Evolutionary conservation across 2,797 vertebrate genomes (phyloP), one percentile per base, ranked within the genome.

Genomic region (Semotilus atromaculatus): DNA sequence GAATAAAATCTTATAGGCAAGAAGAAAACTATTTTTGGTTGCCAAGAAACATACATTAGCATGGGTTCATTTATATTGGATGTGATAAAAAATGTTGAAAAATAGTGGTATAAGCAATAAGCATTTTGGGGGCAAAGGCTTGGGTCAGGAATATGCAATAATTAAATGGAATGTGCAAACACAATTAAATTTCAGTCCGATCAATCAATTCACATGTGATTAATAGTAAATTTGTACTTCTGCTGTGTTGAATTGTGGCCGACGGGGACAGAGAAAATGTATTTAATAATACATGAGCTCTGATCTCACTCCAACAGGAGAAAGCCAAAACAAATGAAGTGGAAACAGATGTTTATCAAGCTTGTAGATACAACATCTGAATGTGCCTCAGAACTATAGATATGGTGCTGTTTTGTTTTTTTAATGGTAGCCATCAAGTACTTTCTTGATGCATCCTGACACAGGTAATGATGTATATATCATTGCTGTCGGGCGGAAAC

Each of bases 371-470:
- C 11, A 45, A 6, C 40, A 9, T 55, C 58, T 16, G 26, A 7
- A 60, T 40, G 36, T 70, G 23, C 23, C 31, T 76, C 13, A 58
- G 7, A 77, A 34, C 29, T 62, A 38, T 62, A 21, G 34, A 43
- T 36, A 67, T 80, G 77, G n/a, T n/a, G n/a, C n/a, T n/a, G n/a
- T n/a, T n/a, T 40, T 43, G 43, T 78, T 79, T 31, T 64, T 31
- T 45, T 7, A 2, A 38, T 13, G 23, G 2, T 10, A 45, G 51
- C 11, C n/a, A n/a, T n/a, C n/a, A n/a, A 80, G 43, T n/a, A 29
- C 66, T 48, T 79, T 79, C 5, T 14, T 79, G 5, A 31, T 78
- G 75, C 38, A 45, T 78, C 16, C 11, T 78, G 58, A 43, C 38
- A 78, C 23, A 43, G 43, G 18, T 31, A 64, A 48, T 79, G 3